Conservation (phyloP, 2,113 vertebrate species). For the Oceanites oceanicus region DNA sequence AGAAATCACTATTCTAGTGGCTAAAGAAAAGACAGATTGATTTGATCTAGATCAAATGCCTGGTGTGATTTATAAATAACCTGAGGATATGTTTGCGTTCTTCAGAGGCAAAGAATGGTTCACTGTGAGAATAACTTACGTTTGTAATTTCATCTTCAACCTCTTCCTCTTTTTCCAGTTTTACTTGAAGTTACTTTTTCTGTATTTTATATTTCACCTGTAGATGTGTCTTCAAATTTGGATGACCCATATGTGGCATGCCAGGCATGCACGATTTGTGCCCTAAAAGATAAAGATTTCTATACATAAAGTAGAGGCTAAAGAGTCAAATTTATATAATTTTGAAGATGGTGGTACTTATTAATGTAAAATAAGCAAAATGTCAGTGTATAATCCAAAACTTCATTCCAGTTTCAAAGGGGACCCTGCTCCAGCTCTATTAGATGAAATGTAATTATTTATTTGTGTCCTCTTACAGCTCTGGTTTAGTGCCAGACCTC, state of each 20-base stretch:
- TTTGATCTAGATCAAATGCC: not conserved
- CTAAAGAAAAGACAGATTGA: not conserved
- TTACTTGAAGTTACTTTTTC: not conserved
- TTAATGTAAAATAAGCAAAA: not conserved
- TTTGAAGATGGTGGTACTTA: not conserved
- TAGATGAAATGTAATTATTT: not conserved
- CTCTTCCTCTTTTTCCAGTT: not conserved
- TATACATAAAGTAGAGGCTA: not conserved
- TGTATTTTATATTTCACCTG: not conserved
- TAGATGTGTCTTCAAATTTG: not conserved
- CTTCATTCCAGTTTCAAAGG: not conserved
- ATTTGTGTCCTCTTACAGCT: not conserved
- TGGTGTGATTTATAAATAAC: not conserved
- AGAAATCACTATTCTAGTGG: not conserved
- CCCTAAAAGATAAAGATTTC: not conserved
- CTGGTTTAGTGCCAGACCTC: not conserved
- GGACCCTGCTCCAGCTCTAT: not conserved
- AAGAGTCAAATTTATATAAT: not conserved
- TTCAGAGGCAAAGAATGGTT: not conserved
- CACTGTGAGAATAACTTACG: not conserved
- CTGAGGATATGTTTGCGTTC: not conserved
- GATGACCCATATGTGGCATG: not conserved
- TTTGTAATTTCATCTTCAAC: not conserved
- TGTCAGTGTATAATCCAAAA: not conserved
- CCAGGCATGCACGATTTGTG: not conserved